Conservation (phyloP, 2,888 invertebrate genomes). For the Dermolepida albohirtum region DNA sequence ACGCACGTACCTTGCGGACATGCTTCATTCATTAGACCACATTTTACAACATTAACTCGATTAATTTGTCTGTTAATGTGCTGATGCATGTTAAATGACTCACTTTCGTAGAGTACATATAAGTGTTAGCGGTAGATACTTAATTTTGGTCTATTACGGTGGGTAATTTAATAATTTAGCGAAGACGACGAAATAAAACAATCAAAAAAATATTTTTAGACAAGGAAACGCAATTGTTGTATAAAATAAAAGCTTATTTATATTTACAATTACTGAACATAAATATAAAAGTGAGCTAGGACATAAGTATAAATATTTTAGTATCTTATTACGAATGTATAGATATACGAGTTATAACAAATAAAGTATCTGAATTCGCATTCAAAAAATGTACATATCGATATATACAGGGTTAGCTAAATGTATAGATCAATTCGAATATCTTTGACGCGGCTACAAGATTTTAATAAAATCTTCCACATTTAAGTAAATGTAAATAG, state of each 20-base stretch:
- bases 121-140: constrained; percentile 2
- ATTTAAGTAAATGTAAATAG: too few species aligned
- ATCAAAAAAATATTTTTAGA: neutral
- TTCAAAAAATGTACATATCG: too few species aligned
- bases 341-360: too few species aligned
- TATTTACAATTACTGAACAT: too few species aligned
- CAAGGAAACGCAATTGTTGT: neutral
- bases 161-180: constrained; percentile 19
- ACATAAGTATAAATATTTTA: too few species aligned
- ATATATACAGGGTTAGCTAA: too few species aligned
- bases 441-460: too few species aligned
- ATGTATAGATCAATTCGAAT: too few species aligned
- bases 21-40: constrained; percentile 36
- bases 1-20: constrained; percentile 41
- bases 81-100: constrained; percentile 37
- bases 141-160: constrained; percentile 22
- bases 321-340: too few species aligned
- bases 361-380: too few species aligned
- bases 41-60: constrained; percentile 33
- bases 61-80: constrained; percentile 38
- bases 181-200: neutral
- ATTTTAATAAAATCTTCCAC: too few species aligned
- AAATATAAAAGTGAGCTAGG: too few species aligned
- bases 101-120: constrained; percentile 7
- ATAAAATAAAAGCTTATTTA: neutral